Evolutionary conservation across 2,797 vertebrate genomes (phyloP).

Genomic region (Neosilurus mollespiculum): DNA sequence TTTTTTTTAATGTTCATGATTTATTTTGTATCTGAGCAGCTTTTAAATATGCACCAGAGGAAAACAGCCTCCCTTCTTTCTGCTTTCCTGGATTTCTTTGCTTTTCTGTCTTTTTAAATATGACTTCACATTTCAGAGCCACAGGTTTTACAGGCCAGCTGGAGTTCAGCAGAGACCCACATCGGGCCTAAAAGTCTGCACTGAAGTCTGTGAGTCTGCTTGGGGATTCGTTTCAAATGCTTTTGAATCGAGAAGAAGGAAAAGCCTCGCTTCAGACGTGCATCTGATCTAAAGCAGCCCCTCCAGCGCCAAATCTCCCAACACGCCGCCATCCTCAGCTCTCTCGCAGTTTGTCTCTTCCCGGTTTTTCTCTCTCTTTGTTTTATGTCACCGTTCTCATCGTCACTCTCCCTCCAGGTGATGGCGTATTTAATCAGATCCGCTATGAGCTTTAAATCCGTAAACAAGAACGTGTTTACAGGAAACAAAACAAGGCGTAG

Average conservation of each 20-base stretch:
- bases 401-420: neutral
- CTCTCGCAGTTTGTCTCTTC: neutral
- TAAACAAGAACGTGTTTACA: constrained; percentile 38
- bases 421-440: constrained; percentile 14
- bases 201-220: constrained; percentile 11
- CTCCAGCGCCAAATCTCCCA: neutral
- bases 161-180: constrained; percentile 13
- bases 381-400: neutral
- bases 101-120: constrained; percentile 29
- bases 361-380: neutral
- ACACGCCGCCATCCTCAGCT: neutral
- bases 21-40: constrained; percentile 55
- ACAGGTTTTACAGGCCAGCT: constrained; percentile 38
- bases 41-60: constrained; percentile 50
- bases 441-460: constrained; percentile 9
- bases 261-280: constrained; percentile 21
- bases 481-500: neutral
- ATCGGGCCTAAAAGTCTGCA: neutral
- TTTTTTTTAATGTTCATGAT: constrained; percentile 52
- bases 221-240: constrained; percentile 5
- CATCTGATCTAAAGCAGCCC: neutral
- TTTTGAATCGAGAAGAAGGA: neutral
- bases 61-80: neutral
- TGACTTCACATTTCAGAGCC: constrained; percentile 28
- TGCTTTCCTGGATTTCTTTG: neutral